Conservation (phyloP, 1,140 invertebrate genomes). For the Helicoverpa armigera region DNA sequence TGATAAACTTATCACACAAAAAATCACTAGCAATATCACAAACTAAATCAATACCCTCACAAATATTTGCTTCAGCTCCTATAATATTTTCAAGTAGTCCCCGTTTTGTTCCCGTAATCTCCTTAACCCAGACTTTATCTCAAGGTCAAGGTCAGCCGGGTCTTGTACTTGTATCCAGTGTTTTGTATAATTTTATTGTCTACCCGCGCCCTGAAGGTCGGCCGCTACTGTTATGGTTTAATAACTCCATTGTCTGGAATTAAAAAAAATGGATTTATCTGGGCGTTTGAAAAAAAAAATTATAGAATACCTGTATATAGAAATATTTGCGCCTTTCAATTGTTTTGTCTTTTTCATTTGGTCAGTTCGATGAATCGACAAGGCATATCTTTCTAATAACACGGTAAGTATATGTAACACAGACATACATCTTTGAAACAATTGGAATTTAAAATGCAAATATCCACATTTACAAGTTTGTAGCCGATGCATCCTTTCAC, state of each 20-base stretch:
- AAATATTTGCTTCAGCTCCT: neutral
- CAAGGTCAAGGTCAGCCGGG: neutral
- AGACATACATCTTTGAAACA: too few relatives aligned
- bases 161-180: constrained; percentile 9
- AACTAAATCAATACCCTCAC: constrained; percentile 1
- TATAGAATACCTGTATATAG: too few relatives aligned
- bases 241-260: neutral
- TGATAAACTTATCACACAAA: neutral
- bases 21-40: too few relatives aligned
- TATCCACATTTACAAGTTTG: too few relatives aligned
- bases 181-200: constrained; percentile 23
- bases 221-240: neutral
- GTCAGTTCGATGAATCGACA: too few relatives aligned
- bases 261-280: neutral
- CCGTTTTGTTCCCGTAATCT: neutral
- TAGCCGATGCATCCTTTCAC: neutral
- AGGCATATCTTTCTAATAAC: too few relatives aligned
- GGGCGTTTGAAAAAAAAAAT: too few relatives aligned
- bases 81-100: neutral
- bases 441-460: too few relatives aligned
- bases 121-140: neutral
- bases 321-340: too few relatives aligned
- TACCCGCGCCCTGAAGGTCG: neutral
- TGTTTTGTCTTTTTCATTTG: too few relatives aligned
- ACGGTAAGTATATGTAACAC: too few relatives aligned